A percentile compares a stretch with the other conserved stretches of the same genome.
Conservation (phyloP, 2,888 invertebrate species). For the Helicoverpa assulta region DNA sequence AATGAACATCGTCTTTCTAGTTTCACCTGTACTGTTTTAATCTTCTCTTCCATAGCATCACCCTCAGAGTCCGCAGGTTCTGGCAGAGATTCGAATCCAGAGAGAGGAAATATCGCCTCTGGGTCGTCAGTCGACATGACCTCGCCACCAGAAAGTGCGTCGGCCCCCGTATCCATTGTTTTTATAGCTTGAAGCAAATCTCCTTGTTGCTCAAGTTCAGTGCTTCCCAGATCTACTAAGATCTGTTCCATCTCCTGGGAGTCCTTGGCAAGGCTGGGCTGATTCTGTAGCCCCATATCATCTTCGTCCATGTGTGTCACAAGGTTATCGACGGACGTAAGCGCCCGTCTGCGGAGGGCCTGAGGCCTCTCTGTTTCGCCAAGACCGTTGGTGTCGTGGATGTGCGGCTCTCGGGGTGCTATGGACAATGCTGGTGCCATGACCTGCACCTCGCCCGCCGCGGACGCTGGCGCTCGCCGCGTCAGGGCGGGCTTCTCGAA, state of each 20-base stretch:
- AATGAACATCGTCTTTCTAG: slow-evolving; percentile 93
- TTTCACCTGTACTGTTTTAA: slow-evolving; percentile 89
- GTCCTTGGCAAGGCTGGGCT: slow-evolving; percentile 90
- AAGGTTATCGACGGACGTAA: slow-evolving; percentile 88
- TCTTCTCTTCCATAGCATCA: slow-evolving; percentile 88
- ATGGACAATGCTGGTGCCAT: slow-evolving; percentile 99
- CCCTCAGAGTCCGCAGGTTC: slow-evolving; percentile 89
- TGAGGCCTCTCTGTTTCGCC: slow-evolving; percentile 72
- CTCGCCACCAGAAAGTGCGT: slow-evolving; percentile 73
- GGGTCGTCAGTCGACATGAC: slow-evolving; percentile 83
- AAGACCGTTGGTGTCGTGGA: slow-evolving; percentile 75
- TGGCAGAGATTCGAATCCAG: slow-evolving; percentile 81
- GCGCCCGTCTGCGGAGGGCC: slow-evolving; percentile 82
- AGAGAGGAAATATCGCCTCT: slow-evolving; percentile 86
- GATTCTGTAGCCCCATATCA: slow-evolving; percentile 90
- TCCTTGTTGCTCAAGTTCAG: slow-evolving; percentile 91
- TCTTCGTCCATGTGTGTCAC: slow-evolving; percentile 90
- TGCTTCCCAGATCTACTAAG: slow-evolving; percentile 90
- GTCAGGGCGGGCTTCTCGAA: slow-evolving; percentile 81
- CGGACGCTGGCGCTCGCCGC: slow-evolving; percentile 82
- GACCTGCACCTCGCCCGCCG: slow-evolving; percentile 91
- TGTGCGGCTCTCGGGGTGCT: slow-evolving; percentile 84
- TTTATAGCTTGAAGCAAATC: slow-evolving; percentile 94
- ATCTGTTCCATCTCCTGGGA: slow-evolving; percentile 92
- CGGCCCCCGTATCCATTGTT: slow-evolving; percentile 91